Base-by-base conservation (phyloP, 2,797 vertebrate species). In the Chanos chanos region DNA sequence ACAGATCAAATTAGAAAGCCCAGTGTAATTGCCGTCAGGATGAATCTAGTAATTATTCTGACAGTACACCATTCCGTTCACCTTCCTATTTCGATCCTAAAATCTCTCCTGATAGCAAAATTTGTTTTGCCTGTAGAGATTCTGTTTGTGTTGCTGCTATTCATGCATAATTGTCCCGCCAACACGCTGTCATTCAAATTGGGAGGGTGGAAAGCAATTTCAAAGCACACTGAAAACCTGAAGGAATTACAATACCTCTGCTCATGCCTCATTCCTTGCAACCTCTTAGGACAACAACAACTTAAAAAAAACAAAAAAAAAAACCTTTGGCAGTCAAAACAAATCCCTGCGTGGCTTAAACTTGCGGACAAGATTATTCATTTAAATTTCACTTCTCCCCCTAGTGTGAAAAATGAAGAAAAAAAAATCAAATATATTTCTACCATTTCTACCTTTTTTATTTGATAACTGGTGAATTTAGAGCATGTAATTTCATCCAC, bases 131-230 rank as follows among this genome's bases (percentile, higher is more conserved):
- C 59, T 3, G 9, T 50, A 40, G 60, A 56, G 66, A 51, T 56
- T 34, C 18, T 60, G 73, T 71, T 73, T 1, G 40, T 75, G 72
- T 71, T 80, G 72, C 68, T 81, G 71, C 76, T 74, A 75, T 79
- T 81, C 73, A 73, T 70, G 55, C 56, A 43, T 81, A 85, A 83
- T 80, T 75, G 72, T 77, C 41, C 74, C 22, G n/a, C 67, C 64
- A 65, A 71, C 68, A 75, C 61, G 60, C 71, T 73, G 74, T 77
- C 76, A 78, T 67, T 83, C 62, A 83, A 69, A 80, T 68, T 52
- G 72, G 37, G 24, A 33, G 13, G 39, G 10, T 48, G 49, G 54
- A 72, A 76, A 76, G 66, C 71, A 64, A 77, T 86, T 84, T 83
- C 49, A 71, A 71, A 68, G 70, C 68, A 62, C 45, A 51, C 44